Conservation (phyloP, 2,888 invertebrate genomes). For the Micoletzkya japonica region DNA sequence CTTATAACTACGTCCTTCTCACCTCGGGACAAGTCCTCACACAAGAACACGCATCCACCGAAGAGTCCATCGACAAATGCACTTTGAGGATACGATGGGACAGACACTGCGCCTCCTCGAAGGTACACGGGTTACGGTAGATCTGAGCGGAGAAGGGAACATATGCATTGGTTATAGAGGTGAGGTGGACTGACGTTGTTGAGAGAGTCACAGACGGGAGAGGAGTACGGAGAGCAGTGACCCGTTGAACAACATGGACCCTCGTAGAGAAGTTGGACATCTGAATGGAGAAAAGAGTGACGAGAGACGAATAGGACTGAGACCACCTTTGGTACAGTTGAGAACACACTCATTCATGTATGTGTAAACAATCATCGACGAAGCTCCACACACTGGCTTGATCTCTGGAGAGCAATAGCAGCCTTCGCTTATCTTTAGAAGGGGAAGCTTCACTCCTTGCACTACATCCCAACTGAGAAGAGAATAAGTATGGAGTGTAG, state of each 20-base stretch:
- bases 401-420: slow-evolving; percentile 17
- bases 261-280: slow-evolving; percentile 20
- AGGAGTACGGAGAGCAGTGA: slow-evolving; percentile 3
- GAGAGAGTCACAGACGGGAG: slow-evolving; percentile 23
- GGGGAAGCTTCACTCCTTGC: neutral
- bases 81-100: slow-evolving; percentile 9
- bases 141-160: slow-evolving; percentile 2
- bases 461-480: too few species aligned
- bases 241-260: slow-evolving; percentile 14
- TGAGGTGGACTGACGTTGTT: neutral
- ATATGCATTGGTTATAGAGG: neutral
- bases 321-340: slow-evolving; percentile 9
- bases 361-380: slow-evolving; percentile 3
- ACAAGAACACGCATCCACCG: slow-evolving; percentile 1
- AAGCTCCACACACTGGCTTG: slow-evolving; percentile 8
- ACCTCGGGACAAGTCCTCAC: slow-evolving; percentile 10
- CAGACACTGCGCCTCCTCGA: slow-evolving; percentile 28
- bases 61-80: slow-evolving; percentile 20
- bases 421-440: neutral
- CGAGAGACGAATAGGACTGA: neutral
- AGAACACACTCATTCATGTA: slow-evolving; percentile 26
- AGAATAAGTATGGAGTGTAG: too few species aligned
- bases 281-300: neutral
- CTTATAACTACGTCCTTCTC: neutral
- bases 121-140: slow-evolving; percentile 24